These are phyloP conservation scores for Beroe forskalii DNA, from an alignment of 37 sponge, comb jelly and placozoan species.

Conservation along the genomic window DNA sequence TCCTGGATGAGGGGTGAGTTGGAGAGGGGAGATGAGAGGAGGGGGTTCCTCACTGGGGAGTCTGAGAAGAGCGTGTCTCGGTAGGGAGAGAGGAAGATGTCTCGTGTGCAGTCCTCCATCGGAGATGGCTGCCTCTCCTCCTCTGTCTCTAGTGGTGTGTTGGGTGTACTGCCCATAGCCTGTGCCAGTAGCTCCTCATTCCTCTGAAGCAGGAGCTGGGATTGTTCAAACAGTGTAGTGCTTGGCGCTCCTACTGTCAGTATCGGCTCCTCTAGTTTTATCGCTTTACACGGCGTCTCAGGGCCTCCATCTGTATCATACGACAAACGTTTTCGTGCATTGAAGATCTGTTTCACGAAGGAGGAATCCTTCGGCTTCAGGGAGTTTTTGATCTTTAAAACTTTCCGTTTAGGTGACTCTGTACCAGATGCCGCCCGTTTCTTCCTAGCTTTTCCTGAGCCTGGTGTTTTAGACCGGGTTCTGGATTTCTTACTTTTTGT, in stretches of 20 bases:
- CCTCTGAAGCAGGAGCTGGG: background rate
- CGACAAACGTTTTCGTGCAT: constrained; percentile 9
- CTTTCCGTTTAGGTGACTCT: background rate
- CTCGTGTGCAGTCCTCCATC: background rate
- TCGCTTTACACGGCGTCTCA: background rate
- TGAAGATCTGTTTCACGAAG: constrained; percentile 60
- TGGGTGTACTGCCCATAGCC: background rate
- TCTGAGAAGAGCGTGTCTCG: background rate
- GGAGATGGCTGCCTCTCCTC: background rate
- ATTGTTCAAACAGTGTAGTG: background rate
- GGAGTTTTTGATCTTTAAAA: constrained; percentile 8
- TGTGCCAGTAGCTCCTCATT: background rate
- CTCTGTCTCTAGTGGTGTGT: background rate
- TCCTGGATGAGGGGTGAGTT: background rate
- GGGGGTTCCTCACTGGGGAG: background rate
- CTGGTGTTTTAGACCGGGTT: background rate
- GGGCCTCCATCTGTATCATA: background rate
- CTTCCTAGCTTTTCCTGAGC: background rate
- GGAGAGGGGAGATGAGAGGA: constrained; percentile 16
- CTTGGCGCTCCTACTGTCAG: background rate
- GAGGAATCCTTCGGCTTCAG: background rate
- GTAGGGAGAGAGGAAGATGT: background rate
- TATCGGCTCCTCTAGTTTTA: background rate
- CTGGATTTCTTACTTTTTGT: background rate
- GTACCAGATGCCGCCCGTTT: background rate